Percentiles rank a stretch among this genome's conserved stretches.
phyloP scores from a whole-genome alignment of 2,113 vertebrate species.

The Cyphomyrus discorhynchus region DNA sequence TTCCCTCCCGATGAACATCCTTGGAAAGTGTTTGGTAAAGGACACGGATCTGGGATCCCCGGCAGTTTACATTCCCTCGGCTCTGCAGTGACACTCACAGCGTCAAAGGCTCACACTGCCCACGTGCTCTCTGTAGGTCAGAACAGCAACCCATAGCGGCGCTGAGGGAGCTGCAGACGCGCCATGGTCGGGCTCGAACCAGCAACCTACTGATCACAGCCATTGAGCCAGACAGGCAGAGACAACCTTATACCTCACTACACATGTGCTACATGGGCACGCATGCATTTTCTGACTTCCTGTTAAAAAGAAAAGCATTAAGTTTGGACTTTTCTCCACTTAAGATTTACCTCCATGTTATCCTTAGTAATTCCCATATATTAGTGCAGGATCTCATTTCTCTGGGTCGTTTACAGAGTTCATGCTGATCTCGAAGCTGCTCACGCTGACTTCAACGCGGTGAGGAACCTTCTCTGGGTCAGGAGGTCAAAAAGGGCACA shows the following conservation, averaged over 20 bases:
- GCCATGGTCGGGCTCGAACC: background rate
- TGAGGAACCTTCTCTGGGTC: background rate
- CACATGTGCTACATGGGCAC: background rate
- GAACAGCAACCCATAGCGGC: too few relatives aligned
- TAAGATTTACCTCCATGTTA: background rate
- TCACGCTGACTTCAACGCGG: background rate
- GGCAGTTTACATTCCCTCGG: background rate
- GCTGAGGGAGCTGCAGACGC: background rate
- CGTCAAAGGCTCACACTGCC: background rate
- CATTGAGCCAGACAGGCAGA: background rate
- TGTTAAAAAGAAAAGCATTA: background rate
- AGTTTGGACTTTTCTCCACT: background rate
- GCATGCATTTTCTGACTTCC: background rate
- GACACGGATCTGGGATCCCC: background rate
- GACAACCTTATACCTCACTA: background rate
- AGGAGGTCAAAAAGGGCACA: background rate
- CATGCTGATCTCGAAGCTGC: too few relatives aligned
- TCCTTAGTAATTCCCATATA: background rate
- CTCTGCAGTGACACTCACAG: background rate
- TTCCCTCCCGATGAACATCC: background rate
- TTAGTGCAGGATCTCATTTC: background rate
- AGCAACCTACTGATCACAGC: background rate
- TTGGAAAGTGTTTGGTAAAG: background rate
- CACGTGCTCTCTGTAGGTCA: too few relatives aligned
- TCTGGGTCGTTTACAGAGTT: background rate